Conservation (phyloP, 2,797 vertebrate species). For the Adelosebastes latens region DNA sequence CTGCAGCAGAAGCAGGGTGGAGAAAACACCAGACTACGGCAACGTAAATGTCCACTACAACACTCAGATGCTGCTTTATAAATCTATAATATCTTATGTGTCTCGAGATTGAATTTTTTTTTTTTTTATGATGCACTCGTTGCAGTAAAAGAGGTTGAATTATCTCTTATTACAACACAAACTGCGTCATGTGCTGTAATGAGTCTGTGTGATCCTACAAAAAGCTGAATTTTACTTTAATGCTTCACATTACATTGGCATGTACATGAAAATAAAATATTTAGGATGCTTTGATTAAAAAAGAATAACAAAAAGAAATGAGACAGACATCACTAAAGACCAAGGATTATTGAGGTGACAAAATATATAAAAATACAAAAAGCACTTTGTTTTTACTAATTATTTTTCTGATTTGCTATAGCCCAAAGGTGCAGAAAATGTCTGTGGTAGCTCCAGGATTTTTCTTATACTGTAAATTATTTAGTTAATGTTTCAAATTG, state of each 20-base stretch:
- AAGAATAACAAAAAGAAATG: neutral
- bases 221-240: neutral
- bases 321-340: neutral
- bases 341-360: neutral
- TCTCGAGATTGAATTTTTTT: neutral
- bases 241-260: neutral
- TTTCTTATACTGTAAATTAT: neutral
- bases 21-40: neutral
- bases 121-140: neutral
- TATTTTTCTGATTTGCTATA: neutral
- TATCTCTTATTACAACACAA: neutral
- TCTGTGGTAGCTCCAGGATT: neutral
- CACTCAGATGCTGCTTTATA: neutral
- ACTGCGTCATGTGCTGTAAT: neutral
- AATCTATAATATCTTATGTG: neutral
- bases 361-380: neutral
- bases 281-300: neutral
- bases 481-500: neutral
- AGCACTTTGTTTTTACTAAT: neutral
- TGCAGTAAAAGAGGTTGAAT: neutral
- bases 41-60: neutral
- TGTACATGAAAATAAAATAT: neutral
- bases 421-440: neutral
- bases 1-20: neutral
- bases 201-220: neutral